Evolutionary conservation across 2,113 vertebrate genomes (phyloP).

Genomic region (Hucho hucho): DNA sequence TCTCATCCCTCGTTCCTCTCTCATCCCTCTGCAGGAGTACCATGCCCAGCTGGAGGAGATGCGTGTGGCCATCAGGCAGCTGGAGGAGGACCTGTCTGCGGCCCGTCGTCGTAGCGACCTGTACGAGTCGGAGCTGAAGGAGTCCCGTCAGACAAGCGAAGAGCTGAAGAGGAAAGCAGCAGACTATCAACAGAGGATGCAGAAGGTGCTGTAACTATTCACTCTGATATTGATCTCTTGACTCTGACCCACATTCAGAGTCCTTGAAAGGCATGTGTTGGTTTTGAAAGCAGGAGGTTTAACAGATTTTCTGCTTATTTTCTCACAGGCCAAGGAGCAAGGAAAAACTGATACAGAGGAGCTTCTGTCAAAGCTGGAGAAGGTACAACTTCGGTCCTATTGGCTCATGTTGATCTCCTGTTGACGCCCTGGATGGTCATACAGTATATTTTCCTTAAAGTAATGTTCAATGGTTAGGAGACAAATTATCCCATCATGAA

Average conservation of each 20-base stretch:
- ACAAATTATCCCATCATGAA: background rate
- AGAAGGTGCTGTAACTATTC: slow-evolving; percentile 79
- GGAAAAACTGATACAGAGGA: slow-evolving; percentile 92
- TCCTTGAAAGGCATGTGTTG: background rate
- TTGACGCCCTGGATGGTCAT: background rate
- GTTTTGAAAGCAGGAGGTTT: background rate
- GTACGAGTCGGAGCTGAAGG: slow-evolving; percentile 92
- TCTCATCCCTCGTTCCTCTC: background rate
- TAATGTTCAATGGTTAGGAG: background rate
- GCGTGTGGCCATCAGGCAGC: slow-evolving; percentile 91
- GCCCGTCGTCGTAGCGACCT: slow-evolving; percentile 95
- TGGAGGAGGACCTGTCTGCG: slow-evolving; percentile 96
- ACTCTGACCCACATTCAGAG: background rate
- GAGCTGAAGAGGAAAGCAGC: slow-evolving; percentile 93
- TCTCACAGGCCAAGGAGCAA: slow-evolving; percentile 90
- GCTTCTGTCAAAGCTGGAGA: slow-evolving; percentile 85
- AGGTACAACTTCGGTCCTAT: slow-evolving; percentile 73
- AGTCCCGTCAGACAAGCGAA: slow-evolving; percentile 88
- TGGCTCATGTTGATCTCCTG: background rate
- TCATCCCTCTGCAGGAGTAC: slow-evolving; percentile 80
- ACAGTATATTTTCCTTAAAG: background rate
- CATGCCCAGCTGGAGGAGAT: slow-evolving; percentile 98
- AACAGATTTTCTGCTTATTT: slow-evolving; percentile 9
- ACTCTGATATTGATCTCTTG: background rate
- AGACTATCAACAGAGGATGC: slow-evolving; percentile 90